Evolutionary conservation across 1,140 invertebrate species (phyloP).

Genomic region (Mamestra configurata): DNA sequence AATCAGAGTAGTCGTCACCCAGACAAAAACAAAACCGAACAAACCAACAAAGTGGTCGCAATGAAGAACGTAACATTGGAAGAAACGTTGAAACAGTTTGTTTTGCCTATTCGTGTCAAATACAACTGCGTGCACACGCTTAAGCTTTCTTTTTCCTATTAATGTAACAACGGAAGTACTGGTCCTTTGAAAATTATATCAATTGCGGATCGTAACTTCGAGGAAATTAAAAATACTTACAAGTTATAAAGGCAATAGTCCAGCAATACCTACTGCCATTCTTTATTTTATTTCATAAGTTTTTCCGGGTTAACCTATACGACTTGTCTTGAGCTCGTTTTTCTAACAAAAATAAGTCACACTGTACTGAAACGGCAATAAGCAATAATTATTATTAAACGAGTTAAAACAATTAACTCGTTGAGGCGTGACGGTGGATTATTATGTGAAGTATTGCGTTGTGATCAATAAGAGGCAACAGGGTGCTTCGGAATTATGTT

Average conservation of each 20-base stretch:
- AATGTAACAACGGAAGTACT: conserved; percentile 15
- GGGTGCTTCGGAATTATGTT: too few relatives aligned
- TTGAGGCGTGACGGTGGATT: too few relatives aligned
- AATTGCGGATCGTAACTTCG: not conserved
- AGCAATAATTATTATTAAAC: too few relatives aligned
- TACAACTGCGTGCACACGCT: conserved; percentile 23
- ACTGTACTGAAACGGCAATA: too few relatives aligned
- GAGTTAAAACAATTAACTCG: too few relatives aligned
- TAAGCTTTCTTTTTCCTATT: conserved; percentile 28
- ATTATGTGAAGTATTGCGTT: too few relatives aligned
- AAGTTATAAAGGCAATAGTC: not conserved
- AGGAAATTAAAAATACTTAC: not conserved
- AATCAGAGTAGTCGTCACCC: not conserved
- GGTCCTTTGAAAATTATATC: conserved; percentile 11
- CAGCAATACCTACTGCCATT: not conserved
- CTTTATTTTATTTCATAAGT: not conserved
- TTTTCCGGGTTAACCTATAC: not conserved
- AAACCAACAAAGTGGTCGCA: conserved; percentile 14
- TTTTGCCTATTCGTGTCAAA: conserved; percentile 25
- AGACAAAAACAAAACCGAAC: not conserved
- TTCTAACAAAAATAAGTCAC: too few relatives aligned
- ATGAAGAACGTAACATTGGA: conserved; percentile 17
- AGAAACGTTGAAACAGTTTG: conserved; percentile 52
- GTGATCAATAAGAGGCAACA: too few relatives aligned
- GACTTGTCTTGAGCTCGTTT: too few relatives aligned